Evolutionary conservation across 2,113 vertebrate genomes (phyloP).

Genomic region (Tragelaphus strepsiceros): DNA sequence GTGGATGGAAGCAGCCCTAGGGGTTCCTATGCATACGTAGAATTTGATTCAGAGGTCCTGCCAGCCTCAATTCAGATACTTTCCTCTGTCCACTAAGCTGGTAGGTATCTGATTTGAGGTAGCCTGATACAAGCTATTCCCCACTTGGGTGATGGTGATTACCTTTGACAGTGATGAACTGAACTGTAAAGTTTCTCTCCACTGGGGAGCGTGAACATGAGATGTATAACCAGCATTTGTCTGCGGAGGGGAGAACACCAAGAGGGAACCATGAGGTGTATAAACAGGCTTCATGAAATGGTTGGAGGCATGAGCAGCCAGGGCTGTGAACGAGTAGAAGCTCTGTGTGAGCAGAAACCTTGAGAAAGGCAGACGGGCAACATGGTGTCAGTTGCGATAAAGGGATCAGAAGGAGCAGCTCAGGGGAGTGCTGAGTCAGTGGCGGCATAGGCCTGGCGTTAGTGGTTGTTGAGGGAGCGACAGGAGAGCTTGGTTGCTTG

Average conservation of each 20-base stretch:
- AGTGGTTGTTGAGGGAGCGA: not conserved
- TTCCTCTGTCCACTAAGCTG: not conserved
- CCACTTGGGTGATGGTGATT: not conserved
- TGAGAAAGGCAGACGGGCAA: not conserved
- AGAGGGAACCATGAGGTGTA: not conserved
- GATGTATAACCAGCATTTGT: not conserved
- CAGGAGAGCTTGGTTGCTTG: not conserved
- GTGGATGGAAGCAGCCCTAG: not conserved
- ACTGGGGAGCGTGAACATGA: not conserved
- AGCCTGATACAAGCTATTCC: not conserved
- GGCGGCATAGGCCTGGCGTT: not conserved
- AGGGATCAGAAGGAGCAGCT: not conserved
- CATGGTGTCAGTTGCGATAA: not conserved
- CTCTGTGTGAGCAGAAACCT: not conserved
- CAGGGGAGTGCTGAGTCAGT: not conserved
- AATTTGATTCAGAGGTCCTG: conserved; percentile 26
- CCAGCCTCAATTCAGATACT: not conserved
- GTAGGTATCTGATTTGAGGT: not conserved
- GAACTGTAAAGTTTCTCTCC: not conserved
- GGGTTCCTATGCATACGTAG: not conserved
- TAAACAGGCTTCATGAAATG: not conserved
- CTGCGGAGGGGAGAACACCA: not conserved
- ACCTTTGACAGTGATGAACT: conserved; percentile 23
- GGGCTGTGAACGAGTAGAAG: not conserved
- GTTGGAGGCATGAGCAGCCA: not conserved